Evolutionary conservation across 2,888 invertebrate species (phyloP), one percentile per base, ranked within the genome.

Genomic region (Mythimna loreyi): DNA sequence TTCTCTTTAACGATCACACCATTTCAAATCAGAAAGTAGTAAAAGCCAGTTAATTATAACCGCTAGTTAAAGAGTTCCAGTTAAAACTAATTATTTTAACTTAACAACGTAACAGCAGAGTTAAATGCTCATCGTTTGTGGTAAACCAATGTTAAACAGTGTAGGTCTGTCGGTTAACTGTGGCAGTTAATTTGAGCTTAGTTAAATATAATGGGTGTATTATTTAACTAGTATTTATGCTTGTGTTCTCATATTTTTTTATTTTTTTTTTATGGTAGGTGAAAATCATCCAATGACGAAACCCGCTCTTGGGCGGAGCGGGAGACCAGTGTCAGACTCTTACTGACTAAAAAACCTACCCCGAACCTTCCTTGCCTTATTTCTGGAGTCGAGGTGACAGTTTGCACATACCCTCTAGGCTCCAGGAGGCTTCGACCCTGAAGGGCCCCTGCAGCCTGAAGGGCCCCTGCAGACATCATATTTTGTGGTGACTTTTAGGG

Each of bases 41-140:
- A 68, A 62, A 66, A 62, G 23, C 25, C 16, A 21, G 64, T 53
- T 58, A 75, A 67, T 80, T 75, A 71, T 61, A 63, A 79, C 57
- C 23, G 49, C 28, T 40, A 57, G 45, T 53, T 67, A 66, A 78
- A 78, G 61, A 75, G 62, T 45, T 73, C 67, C 49, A 67, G 72
- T 72, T 61, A 63, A 80, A 82, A 79, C 82, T 78, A 84, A 83
- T 81, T 83, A 86, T 80, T 65, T 65, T 43, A 77, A 82, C 75
- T 77, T 65, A 80, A 78, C 86, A 78, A 83, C 75, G 82, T 85
- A 85, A 83, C 76, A 75, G 67, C 59, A 66, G 67, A 83, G 84
- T 80, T 85, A 86, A 86, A 85, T 72, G 81, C 74, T 67, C 71
- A 85, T 87, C 85, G 83, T 87, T 89, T 89, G 91, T 71, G 91